phyloP scores from a whole-genome alignment of 1,140 invertebrate species.

The Nasonia vitripennis region DNA sequence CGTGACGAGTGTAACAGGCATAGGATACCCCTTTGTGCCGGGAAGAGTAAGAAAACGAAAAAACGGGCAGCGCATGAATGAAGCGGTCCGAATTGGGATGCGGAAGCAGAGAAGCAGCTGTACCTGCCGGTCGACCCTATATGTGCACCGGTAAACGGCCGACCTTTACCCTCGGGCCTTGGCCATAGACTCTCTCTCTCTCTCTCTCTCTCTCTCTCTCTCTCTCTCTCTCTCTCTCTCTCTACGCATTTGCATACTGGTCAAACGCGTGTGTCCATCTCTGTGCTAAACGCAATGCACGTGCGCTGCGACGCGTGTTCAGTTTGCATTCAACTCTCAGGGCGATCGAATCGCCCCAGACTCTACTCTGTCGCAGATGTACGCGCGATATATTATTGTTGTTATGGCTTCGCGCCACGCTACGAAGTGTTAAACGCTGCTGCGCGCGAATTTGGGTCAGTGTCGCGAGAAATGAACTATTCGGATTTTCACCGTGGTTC shows the following conservation, averaged over 20 bases:
- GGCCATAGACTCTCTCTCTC: not conserved
- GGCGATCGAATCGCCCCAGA: slow-evolving; percentile 17
- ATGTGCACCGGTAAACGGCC: slow-evolving; percentile 2
- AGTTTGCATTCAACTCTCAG: slow-evolving; percentile 37
- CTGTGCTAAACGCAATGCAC: not conserved
- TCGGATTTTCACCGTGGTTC: not conserved
- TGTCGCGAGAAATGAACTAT: slow-evolving; percentile 20
- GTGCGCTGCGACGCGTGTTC: slow-evolving; percentile 17
- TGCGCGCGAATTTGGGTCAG: slow-evolving; percentile 29
- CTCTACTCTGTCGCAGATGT: slow-evolving; percentile 11
- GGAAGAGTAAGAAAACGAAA: too few relatives aligned
- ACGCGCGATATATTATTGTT: not conserved
- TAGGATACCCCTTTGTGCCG: too few relatives aligned
- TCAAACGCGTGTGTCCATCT: slow-evolving; percentile 54
- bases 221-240: not conserved
- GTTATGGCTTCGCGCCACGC: not conserved
- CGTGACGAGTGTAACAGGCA: not conserved
- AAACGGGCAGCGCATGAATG: not conserved
- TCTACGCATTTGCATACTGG: slow-evolving; percentile 63
- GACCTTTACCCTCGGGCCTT: slow-evolving; percentile 40
- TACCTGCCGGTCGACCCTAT: not conserved
- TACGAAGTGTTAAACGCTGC: not conserved
- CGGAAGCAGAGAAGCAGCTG: slow-evolving; percentile 2
- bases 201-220: not conserved
- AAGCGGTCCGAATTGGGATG: not conserved